phyloP scores from a whole-genome alignment of 2,888 invertebrate species.

The Clusia tigrina region DNA sequence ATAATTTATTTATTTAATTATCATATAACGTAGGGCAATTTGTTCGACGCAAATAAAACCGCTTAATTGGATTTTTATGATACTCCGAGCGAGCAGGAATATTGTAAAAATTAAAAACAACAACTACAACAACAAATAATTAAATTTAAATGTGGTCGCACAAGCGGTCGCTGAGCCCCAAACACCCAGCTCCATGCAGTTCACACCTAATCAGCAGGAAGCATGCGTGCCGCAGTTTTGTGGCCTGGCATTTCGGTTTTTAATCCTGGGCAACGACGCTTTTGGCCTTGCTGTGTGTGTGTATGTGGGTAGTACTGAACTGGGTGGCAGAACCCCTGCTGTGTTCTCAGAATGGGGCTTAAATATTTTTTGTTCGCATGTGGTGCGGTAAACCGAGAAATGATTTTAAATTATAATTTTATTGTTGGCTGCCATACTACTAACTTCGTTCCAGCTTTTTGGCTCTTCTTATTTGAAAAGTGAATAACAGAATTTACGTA shows the following conservation, averaged over 20 bases:
- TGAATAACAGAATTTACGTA: not conserved
- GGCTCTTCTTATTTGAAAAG: not conserved
- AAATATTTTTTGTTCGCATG: not conserved
- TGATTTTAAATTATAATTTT: conserved; percentile 25
- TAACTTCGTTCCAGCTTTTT: too few relatives aligned
- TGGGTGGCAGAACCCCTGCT: too few relatives aligned
- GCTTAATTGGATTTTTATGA: not conserved
- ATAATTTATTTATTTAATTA: not conserved
- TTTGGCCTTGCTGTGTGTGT: not conserved
- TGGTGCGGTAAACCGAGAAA: conserved; percentile 20
- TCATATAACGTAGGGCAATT: too few relatives aligned
- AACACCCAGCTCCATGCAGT: too few relatives aligned
- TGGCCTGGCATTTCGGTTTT: conserved; percentile 1
- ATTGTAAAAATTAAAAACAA: not conserved
- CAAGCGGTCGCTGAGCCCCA: too few relatives aligned
- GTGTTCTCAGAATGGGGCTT: too few relatives aligned
- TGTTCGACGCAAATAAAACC: not conserved
- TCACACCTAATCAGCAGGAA: conserved; percentile 2
- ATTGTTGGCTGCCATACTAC: conserved; percentile 2
- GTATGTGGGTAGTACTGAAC: too few relatives aligned
- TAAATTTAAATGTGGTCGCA: not conserved
- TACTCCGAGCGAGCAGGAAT: not conserved
- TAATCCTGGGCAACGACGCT: not conserved
- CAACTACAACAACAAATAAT: not conserved
- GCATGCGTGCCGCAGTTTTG: conserved; percentile 1